Evolutionary conservation across 2,888 invertebrate species (phyloP), one percentile per base, ranked within the genome.

Genomic region (Drosophila anceps): DNA sequence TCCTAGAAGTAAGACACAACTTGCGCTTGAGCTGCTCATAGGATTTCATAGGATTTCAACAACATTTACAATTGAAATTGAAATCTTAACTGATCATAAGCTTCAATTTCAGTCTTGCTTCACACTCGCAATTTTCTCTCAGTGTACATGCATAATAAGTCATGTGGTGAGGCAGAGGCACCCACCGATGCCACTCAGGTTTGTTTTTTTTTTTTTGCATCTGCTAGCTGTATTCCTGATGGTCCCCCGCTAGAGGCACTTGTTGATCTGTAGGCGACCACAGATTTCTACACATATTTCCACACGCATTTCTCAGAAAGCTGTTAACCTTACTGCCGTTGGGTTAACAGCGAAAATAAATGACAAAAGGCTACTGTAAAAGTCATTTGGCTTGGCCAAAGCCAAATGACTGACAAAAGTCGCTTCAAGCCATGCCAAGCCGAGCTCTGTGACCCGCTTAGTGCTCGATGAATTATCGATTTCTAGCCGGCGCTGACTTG

Each of bases 321-420:
- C 73, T 86, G 84, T 86, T 84, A 88, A 88, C 84, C 87, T 81
- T 69, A 86, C 53, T 46, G 73, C 54, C 53, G 54, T 24, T 46
- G 61, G 79, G 79, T 58, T 74, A 79, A 62, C 64, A 81, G 57
- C 69, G 31, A 71, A 84, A 80, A 87, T 72, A 84, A 86, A 88
- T 84, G 89, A 84, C 87, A 88, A 88, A 88, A 86, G 87, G 84
- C 84, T 84, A 86, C 84, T 79, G 84, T 75, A 70, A 66, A 66
- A 78, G 64, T 43, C 65, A 67, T 54, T 75, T 78, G 69, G 58
- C 62, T 35, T 59, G 61, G 61, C 62, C 54, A 54, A 27, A 62
- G 61, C 62, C 54, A 54, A 27, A 62, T 73, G 62, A 69, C 61
- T 37, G 54, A 65, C 69, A 68, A 54, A 58, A 64, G 20, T 62